These are phyloP conservation scores for Andrena bicolor DNA, from an alignment of 2,888 invertebrate species.

Conservation along the genomic window DNA sequence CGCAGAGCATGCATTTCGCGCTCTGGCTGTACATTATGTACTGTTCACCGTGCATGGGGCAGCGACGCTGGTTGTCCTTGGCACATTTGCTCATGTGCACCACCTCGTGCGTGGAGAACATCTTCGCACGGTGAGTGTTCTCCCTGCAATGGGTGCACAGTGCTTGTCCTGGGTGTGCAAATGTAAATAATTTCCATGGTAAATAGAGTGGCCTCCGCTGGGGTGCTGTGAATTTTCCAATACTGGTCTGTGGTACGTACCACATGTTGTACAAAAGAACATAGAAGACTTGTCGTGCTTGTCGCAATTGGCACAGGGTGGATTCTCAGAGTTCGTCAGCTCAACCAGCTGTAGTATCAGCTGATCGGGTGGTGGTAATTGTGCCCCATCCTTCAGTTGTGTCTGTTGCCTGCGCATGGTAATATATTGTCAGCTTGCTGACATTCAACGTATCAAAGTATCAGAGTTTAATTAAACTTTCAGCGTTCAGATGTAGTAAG, in stretches of 20 bases:
- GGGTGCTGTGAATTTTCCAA: neutral
- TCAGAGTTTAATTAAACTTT: neutral
- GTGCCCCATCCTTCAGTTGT: conserved; percentile 87
- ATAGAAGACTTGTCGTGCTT: conserved; percentile 89
- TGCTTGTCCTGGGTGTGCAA: conserved; percentile 87
- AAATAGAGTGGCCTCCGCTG: neutral
- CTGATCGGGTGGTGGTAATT: conserved; percentile 88
- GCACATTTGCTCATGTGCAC: conserved; percentile 90
- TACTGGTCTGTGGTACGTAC: conserved; percentile 81
- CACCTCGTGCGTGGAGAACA: conserved; percentile 91
- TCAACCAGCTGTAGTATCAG: conserved; percentile 90
- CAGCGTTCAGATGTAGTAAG: neutral
- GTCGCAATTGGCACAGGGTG: conserved; percentile 92
- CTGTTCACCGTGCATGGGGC: conserved; percentile 90
- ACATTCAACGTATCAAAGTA: neutral
- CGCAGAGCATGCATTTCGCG: conserved; percentile 90
- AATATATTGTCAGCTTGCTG: conserved; percentile 6
- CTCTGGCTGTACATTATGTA: conserved; percentile 91
- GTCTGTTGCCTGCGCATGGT: conserved; percentile 86
- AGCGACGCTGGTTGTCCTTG: conserved; percentile 90
- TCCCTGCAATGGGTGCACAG: conserved; percentile 90
- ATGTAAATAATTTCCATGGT: neutral
- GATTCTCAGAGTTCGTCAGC: conserved; percentile 89
- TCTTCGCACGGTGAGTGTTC: conserved; percentile 91
- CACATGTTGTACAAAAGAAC: conserved; percentile 93